phyloP scores from a whole-genome alignment of 2,888 invertebrate species.

The Erpobdella octoculata region DNA sequence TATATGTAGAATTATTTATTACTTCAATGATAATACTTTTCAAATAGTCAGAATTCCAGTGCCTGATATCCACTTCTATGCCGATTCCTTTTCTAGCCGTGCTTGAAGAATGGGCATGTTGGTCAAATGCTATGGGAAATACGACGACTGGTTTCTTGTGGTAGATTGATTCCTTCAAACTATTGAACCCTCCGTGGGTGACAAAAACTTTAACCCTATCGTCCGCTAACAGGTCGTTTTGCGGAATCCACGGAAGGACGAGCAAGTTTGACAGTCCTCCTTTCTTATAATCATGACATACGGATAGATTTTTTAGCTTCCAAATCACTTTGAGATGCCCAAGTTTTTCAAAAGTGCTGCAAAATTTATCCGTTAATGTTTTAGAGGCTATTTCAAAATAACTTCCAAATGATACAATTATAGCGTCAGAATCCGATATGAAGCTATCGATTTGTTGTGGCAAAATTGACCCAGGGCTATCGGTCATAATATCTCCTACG shows the following conservation, averaged over 20 bases:
- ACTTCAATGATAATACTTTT: constrained; percentile 4
- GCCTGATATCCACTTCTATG: constrained; percentile 23
- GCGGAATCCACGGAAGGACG: constrained; percentile 28
- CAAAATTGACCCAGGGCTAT: background rate
- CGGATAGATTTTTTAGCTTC: constrained; percentile 24
- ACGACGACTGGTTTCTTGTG: constrained; percentile 27
- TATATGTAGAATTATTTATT: constrained; percentile 1
- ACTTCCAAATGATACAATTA: constrained; percentile 32
- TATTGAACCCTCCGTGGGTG: constrained; percentile 30
- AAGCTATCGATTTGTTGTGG: constrained; percentile 13
- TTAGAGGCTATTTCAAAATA: constrained; percentile 23
- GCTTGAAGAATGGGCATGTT: constrained; percentile 17
- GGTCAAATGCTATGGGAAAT: constrained; percentile 29
- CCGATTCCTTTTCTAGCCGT: constrained; percentile 20
- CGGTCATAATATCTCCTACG: constrained; percentile 26
- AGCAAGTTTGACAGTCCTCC: background rate
- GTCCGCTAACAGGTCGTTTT: constrained; percentile 30
- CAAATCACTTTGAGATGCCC: constrained; percentile 21
- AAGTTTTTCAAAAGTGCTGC: constrained; percentile 16
- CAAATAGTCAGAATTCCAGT: constrained; percentile 26
- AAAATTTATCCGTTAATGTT: constrained; percentile 24
- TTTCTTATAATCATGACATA: no score
- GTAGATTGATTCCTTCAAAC: constrained; percentile 25
- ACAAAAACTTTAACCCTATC: constrained; percentile 23
- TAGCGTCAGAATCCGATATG: constrained; percentile 5